Evolutionary conservation across 1,140 invertebrate species (phyloP).

Genomic region (Scaptodrosophila lebanonensis): DNA sequence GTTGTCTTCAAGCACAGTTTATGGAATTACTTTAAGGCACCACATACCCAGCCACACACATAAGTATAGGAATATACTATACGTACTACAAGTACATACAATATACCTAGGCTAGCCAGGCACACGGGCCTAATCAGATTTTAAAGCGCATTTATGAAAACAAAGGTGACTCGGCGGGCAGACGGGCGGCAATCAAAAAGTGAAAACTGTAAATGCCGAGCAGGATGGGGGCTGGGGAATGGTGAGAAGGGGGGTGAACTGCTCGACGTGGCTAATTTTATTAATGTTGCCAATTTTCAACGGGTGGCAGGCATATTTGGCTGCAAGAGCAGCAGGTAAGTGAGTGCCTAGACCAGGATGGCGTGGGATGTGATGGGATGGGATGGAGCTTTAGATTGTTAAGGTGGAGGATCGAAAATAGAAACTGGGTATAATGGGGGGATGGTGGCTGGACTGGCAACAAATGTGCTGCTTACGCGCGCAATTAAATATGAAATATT

Average conservation of each 20-base stretch:
- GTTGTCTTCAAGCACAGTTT: too few species aligned
- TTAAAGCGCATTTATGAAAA: slow-evolving; percentile 46
- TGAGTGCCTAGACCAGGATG: neutral
- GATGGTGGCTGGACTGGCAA: slow-evolving; percentile 16
- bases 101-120: too few species aligned
- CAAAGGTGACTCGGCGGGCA: neutral
- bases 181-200: slow-evolving; percentile 20
- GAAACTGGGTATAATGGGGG: too few species aligned
- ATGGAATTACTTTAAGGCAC: too few species aligned
- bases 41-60: too few species aligned
- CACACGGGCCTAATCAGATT: slow-evolving; percentile 55
- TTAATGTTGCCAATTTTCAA: slow-evolving; percentile 71
- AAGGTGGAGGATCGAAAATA: neutral
- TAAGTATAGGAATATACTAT: too few species aligned
- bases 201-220: slow-evolving; percentile 46
- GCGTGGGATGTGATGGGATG: neutral
- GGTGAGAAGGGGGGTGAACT: neutral
- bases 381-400: neutral
- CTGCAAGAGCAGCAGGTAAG: slow-evolving; percentile 13
- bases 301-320: slow-evolving; percentile 32
- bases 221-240: neutral
- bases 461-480: slow-evolving; percentile 66
- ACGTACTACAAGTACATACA: too few species aligned
- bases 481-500: slow-evolving; percentile 75
- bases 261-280: slow-evolving; percentile 56